A percentile compares a stretch with the other conserved stretches of the same genome.
Evolutionary conservation across 1,140 invertebrate species (phyloP).

Genomic region (Papilio dardanus): DNA sequence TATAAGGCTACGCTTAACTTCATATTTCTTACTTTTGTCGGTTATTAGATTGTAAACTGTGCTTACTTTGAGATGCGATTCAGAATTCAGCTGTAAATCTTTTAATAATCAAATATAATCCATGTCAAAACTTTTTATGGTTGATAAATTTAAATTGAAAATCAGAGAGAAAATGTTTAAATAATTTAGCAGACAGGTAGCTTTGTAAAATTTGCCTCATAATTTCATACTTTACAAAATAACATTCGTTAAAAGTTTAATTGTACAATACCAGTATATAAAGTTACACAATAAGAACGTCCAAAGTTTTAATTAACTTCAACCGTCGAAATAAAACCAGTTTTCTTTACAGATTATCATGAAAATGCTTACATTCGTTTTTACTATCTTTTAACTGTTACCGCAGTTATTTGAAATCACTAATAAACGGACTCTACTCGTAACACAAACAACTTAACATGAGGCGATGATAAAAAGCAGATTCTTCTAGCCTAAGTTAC

Average conservation of each 20-base stretch:
- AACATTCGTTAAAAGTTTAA: background rate
- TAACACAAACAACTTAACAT: too few species aligned
- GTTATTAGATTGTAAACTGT: too few species aligned
- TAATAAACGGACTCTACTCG: background rate
- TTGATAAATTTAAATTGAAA: background rate
- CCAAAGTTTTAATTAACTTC: conserved; percentile 4
- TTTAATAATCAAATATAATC: too few species aligned
- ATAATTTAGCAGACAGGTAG: background rate
- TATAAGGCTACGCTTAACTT: too few species aligned
- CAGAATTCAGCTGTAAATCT: too few species aligned
- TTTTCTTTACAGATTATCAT: background rate
- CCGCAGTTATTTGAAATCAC: background rate
- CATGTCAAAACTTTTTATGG: background rate
- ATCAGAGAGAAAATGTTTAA: too few species aligned
- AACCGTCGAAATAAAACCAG: conserved; percentile 1
- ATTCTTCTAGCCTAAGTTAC: too few species aligned
- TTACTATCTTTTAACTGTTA: background rate
- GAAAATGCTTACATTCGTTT: background rate
- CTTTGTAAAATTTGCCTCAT: background rate
- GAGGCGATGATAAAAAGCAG: too few species aligned
- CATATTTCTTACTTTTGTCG: too few species aligned
- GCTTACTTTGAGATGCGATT: too few species aligned
- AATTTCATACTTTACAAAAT: background rate
- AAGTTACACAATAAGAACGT: background rate
- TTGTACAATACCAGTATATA: background rate